Evolutionary conservation across 2,113 vertebrate species (phyloP).

Genomic region (Penelope pileata): DNA sequence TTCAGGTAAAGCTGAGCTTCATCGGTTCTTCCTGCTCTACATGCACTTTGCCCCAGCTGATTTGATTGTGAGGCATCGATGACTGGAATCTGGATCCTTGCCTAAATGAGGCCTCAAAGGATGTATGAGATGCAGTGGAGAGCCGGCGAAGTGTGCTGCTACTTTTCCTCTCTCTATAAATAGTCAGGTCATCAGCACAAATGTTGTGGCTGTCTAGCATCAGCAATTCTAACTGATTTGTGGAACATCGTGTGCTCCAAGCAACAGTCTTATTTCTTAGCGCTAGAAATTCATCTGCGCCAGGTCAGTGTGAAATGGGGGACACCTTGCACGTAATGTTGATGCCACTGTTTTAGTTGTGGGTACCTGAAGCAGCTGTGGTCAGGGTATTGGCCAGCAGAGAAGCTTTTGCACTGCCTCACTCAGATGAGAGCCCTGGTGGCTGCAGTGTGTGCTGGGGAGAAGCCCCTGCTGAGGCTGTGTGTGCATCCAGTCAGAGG

Average conservation of each 20-base stretch:
- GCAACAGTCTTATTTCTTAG: background rate
- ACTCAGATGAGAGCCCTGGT: background rate
- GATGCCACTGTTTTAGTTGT: background rate
- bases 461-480: background rate
- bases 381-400: background rate
- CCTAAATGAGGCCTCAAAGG: background rate
- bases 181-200: background rate
- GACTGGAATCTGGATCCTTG: background rate
- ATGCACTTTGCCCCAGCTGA: background rate
- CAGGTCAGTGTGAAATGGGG: background rate
- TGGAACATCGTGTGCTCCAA: background rate
- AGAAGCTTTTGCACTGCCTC: background rate
- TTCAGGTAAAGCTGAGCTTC: background rate
- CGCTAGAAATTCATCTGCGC: background rate
- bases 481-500: background rate
- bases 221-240: background rate
- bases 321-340: background rate
- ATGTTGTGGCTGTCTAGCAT: background rate
- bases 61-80: background rate
- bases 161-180: slow-evolving; percentile 7
- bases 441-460: accelerated
- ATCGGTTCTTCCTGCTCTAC: background rate
- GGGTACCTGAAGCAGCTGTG: background rate
- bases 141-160: background rate
- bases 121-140: background rate